Percentiles rank a stretch among this genome's conserved stretches.
phyloP scores from a whole-genome alignment of 2,888 invertebrate species.

The Steinernema scapterisci region DNA sequence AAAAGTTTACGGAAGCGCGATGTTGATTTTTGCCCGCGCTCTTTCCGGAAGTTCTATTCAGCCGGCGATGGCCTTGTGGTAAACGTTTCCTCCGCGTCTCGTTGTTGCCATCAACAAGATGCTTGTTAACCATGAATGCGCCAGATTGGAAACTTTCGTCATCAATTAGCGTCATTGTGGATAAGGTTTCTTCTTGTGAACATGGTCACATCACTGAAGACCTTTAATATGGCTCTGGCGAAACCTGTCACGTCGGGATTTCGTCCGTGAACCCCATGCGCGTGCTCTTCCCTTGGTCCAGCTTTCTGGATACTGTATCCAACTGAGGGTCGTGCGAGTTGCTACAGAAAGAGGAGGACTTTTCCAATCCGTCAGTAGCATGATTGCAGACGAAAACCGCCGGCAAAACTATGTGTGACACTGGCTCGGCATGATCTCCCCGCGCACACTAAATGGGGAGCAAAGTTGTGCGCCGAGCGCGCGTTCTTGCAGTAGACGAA shows the following conservation, averaged over 20 bases:
- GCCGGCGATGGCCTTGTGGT: conserved; percentile 8
- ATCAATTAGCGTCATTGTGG: conserved; percentile 2
- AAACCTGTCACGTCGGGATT: too few species aligned
- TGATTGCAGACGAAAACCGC: too few species aligned
- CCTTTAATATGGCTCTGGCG: too few species aligned
- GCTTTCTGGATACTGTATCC: too few species aligned
- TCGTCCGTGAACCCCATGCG: too few species aligned
- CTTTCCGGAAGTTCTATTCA: conserved; percentile 14
- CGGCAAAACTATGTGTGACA: too few species aligned
- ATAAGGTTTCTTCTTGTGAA: not conserved
- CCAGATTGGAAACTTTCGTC: not conserved
- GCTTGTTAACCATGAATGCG: conserved; percentile 21
- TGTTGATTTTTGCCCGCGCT: conserved; percentile 25
- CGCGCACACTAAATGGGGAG: not conserved
- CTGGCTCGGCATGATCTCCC: not conserved
- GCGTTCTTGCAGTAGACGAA: not conserved
- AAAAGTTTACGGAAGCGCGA: conserved; percentile 24
- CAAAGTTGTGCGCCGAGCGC: not conserved
- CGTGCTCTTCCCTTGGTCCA: too few species aligned
- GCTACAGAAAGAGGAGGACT: too few species aligned
- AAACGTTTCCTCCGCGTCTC: conserved; percentile 21
- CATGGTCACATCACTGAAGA: too few species aligned
- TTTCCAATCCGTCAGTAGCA: too few species aligned
- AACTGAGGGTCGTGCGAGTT: too few species aligned
- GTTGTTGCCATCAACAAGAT: conserved; percentile 19